These are phyloP conservation scores for Eira barbara DNA, from an alignment of 2,113 vertebrate species.

Conservation along the genomic window DNA sequence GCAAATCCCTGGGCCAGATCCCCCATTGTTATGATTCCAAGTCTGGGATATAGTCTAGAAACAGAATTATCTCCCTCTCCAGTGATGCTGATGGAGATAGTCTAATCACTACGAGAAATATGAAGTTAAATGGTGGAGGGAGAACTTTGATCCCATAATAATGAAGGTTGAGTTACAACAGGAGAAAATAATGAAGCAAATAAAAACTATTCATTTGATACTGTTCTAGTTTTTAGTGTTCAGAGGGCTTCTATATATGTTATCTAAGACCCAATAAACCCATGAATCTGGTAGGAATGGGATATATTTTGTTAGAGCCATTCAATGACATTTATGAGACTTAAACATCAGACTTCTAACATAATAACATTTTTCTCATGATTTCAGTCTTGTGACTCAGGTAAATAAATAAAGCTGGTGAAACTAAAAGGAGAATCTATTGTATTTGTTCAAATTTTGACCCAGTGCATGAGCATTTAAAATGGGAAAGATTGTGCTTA, in stretches of 20 bases:
- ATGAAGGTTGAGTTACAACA: neutral
- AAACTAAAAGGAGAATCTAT: neutral
- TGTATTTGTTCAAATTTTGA: neutral
- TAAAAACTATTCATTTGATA: neutral
- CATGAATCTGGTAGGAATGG: neutral
- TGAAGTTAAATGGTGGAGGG: neutral
- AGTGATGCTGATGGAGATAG: neutral
- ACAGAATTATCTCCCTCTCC: neutral
- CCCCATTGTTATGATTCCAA: neutral
- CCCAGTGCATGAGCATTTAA: neutral
- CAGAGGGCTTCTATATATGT: neutral
- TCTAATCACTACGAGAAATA: neutral
- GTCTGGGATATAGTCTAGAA: neutral
- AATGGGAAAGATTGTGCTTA: neutral
- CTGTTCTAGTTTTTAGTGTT: neutral
- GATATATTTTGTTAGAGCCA: neutral
- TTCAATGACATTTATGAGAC: neutral
- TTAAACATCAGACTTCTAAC: neutral
- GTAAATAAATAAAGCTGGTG: neutral
- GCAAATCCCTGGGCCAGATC: neutral
- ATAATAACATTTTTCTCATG: neutral
- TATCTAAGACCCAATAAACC: neutral
- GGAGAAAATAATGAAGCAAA: neutral
- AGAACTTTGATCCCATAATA: neutral
- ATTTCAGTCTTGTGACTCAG: neutral